Base-by-base conservation (phyloP, 2,888 invertebrate genomes). In the Cataglyphis altisquamis region DNA sequence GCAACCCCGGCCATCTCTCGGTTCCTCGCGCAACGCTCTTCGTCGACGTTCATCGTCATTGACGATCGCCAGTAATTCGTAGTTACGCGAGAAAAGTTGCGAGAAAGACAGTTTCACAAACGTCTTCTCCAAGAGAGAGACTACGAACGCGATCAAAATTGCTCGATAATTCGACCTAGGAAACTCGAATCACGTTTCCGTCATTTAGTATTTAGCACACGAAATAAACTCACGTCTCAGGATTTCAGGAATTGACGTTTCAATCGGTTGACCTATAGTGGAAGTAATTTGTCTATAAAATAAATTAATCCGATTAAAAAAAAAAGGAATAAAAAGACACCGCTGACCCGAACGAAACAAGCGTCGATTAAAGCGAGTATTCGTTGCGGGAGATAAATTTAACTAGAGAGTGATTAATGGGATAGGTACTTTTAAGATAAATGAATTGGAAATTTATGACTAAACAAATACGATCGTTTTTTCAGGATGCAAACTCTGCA, bases 1-100 rank as follows among this genome's bases (percentile, higher is more conserved):
- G 72, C 57, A 25, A 36, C 60, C 32, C 60, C n/a, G 36, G 78
- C 82, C 87, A 88, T 88, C 88, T 86, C 41, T 62, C n/a, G 75
- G 21, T 1, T 2, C 25, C 6, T n/a, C 21, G 12, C 1, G 25
- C 32, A 72, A 80, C 68, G 36, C 68, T 68, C 39, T 25, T n/a
- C 29, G 21, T 9, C 60, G 4, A 12, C 45, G 45, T 36, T 36
- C 36, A 36, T 6, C 45, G 12, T 6, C 77, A 15, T 70, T 78
- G 41, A 78, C 78, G 45, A 25, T 72, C 36, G 78, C 25, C 78
- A 72, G 78, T 80, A 80, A 80, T 36, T 18, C 21, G 3, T 29
- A 68, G 10, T 39, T 29, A 21, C 6, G 10, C 15, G n/a, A 15
- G 0, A 12, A n/a, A 5, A 52, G 15, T 21, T n/a, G 9, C 15